Evolutionary conservation across 1,140 invertebrate genomes (phyloP), one percentile per base, ranked within the genome.

Genomic region (Drosophila equinoxialis): DNA sequence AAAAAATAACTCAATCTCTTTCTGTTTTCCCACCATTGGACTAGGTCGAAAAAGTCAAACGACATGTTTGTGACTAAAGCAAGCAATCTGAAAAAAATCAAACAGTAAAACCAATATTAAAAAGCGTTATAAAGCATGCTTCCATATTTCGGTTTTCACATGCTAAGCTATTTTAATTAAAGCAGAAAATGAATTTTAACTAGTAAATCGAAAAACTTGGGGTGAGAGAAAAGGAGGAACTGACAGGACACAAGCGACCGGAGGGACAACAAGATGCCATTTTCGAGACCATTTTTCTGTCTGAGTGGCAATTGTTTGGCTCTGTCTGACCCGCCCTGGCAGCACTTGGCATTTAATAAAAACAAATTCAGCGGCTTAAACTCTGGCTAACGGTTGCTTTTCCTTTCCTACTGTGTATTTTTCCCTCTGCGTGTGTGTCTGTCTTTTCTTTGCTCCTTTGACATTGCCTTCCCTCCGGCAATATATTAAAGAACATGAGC

Each of bases 401-500:
- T 39, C 37, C 11, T 11, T 4, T 11, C 11, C 10, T 13, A 30
- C 10, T 23, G 17, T 64, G 17, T 60, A 8, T 23, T 14, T 51
- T 4, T 20, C 17, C 20, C 2, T 51, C 45, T 23, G 45, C 8
- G 8, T 39, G 37, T 39, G 10, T 42, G 13, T 57, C 71, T 63
- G 23, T 37, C 8, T 33, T 11, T 45, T 23, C 41, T 17, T 20
- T 65, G 37, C 54, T 37, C 35, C 35, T 35, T 26, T 42, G 54
- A 30, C 39, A 17, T 39, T 23, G 7, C 23, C 65, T 57, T 58
- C 55, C 57, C 30, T 39, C 17, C 64, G 20, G 41, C 14, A 70
- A 73, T 66, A 74, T 74, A 66, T 74, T 74, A 66, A 74, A 35
- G 41, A 55, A 74, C 54, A 74, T 51, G 35, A 74, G 41, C 10